These are phyloP conservation scores for Chelon auratus DNA, from an alignment of 2,797 vertebrate genomes.

Conservation along the genomic window DNA sequence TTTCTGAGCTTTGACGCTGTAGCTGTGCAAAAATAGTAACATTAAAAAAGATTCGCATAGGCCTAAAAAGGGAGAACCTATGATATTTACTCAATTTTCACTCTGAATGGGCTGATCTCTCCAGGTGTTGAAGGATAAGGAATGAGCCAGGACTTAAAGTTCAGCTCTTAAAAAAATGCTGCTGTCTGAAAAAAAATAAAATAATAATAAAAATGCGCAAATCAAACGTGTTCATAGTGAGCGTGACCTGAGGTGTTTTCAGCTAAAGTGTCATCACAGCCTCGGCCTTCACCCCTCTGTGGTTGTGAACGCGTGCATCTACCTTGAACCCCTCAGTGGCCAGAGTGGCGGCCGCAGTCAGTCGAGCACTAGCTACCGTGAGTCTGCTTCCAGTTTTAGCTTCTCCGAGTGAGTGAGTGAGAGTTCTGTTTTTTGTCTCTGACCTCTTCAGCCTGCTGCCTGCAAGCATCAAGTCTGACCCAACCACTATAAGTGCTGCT, in stretches of 20 bases:
- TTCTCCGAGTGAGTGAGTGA: slow-evolving; percentile 34
- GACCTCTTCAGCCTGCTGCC: slow-evolving; percentile 70
- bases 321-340: slow-evolving; percentile 21
- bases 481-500: slow-evolving; percentile 78
- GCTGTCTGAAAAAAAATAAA: slow-evolving; percentile 50
- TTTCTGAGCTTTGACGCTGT: slow-evolving; percentile 52
- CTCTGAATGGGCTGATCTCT: slow-evolving; percentile 54
- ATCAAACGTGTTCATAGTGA: slow-evolving; percentile 39
- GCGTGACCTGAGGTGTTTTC: slow-evolving; percentile 38
- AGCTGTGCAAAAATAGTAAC: slow-evolving; percentile 43
- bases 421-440: slow-evolving; percentile 29
- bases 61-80: slow-evolving; percentile 23
- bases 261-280: slow-evolving; percentile 42
- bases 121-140: slow-evolving; percentile 63
- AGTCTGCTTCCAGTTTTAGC: slow-evolving; percentile 59
- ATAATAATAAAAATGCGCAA: slow-evolving; percentile 42
- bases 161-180: slow-evolving; percentile 60
- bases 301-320: slow-evolving; percentile 33
- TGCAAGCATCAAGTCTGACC: slow-evolving; percentile 59
- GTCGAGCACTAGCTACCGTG: slow-evolving; percentile 48
- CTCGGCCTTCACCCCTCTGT: slow-evolving; percentile 36
- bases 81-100: slow-evolving; percentile 40
- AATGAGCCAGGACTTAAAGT: slow-evolving; percentile 72
- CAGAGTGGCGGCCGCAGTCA: slow-evolving; percentile 34
- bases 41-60: slow-evolving; percentile 26